Evolutionary conservation across 2,797 vertebrate species (phyloP), one percentile per base, ranked within the genome.

Genomic region (Alosa sapidissima): DNA sequence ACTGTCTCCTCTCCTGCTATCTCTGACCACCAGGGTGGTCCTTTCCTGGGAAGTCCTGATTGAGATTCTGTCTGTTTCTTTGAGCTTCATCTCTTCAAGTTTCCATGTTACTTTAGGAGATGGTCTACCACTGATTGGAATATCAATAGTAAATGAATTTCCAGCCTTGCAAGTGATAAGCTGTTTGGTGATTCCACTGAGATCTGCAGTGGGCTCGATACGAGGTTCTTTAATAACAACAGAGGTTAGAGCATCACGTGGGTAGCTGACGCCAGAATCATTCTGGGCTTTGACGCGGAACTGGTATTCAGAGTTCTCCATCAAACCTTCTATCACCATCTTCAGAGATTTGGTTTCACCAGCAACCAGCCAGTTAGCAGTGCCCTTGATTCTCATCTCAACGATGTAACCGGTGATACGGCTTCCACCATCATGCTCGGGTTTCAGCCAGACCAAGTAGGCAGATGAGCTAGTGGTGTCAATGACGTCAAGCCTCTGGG

Each of bases 81-180:
- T 99, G 24, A 99, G 95, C 94, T 97, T 97, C 96, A 99, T 99
- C 91, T 99, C 98, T 91, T 99, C 98, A 88, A 99, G 96, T 90
- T 98, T 99, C 98, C 98, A 99, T 72, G 94, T 97, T 88, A 98
- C 97, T 91, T 97, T 99, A 78, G 98, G 98, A 87, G 96, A 91
- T 72, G 98, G 98, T 81, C 98, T 97, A 16, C 98, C 98, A 89
- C 96, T 98, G 88, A 99, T 98, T 7, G 98, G 98, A 90, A 99
- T 97, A 85, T 99, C 97, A 21, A 99, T 98, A 82, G 95, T 96
- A 91, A 99, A 98, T 45, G 94, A 92, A 93, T 93, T 96, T 92
- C 97, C 97, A 87, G 95, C 90, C 93, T 99, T 99, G 91, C 98
- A 99, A 45, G 96, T 98, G 90, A 99, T 97, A 84, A 98, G 97